Percentiles rank a stretch among this genome's conserved stretches.
phyloP scores from a whole-genome alignment of 1,140 invertebrate species.

The Drosophila sechellia region DNA sequence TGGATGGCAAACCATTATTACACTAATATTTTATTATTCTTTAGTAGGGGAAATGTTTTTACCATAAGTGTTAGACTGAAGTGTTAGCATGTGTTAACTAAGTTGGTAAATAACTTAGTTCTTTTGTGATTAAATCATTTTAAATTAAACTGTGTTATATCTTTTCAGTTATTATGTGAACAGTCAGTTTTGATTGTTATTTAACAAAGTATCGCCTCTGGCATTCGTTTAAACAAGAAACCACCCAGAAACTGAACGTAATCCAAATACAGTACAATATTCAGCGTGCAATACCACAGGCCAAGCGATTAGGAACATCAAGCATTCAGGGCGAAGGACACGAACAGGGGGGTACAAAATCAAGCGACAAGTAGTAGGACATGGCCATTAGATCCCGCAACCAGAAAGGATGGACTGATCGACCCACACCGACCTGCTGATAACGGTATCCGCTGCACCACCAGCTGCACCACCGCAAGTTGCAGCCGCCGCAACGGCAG shows the following conservation, averaged over 20 bases:
- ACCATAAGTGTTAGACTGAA: too few relatives aligned
- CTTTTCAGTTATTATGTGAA: too few relatives aligned
- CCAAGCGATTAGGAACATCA: constrained; percentile 35
- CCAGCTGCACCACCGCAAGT: constrained; percentile 17
- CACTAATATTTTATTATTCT: too few relatives aligned
- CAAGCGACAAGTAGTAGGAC: constrained; percentile 22
- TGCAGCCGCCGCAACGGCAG: constrained; percentile 49
- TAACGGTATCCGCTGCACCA: constrained; percentile 5
- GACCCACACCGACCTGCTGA: constrained; percentile 69
- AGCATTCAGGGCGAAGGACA: constrained; percentile 18
- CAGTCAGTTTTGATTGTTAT: too few relatives aligned
- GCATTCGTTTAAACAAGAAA: not conserved
- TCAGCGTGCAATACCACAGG: constrained; percentile 30
- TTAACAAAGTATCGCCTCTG: not conserved
- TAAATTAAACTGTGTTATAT: too few relatives aligned
- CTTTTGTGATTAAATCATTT: too few relatives aligned
- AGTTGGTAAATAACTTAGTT: too few relatives aligned
- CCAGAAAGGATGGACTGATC: constrained; percentile 16
- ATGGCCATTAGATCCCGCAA: constrained; percentile 21
- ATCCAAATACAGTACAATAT: constrained; percentile 1
- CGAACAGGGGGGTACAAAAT: constrained; percentile 10
- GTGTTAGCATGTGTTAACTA: too few relatives aligned
- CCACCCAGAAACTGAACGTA: not conserved
- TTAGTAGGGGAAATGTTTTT: too few relatives aligned
- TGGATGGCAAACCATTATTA: too few relatives aligned